phyloP scores from a whole-genome alignment of 2,113 vertebrate species.

The Cinclus cinclus region DNA sequence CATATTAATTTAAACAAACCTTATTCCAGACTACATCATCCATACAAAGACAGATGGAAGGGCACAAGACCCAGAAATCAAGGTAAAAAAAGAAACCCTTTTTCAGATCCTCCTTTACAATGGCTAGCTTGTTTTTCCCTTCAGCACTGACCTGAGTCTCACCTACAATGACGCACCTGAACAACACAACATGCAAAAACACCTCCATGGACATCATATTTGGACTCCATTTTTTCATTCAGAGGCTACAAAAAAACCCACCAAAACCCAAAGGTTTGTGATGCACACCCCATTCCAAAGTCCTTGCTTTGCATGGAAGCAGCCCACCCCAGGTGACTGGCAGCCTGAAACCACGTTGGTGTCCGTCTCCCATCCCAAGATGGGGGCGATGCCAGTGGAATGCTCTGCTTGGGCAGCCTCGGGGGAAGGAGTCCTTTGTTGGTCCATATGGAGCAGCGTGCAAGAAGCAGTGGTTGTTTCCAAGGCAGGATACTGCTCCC shows the following conservation, averaged over 20 bases:
- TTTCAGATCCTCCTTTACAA: neutral
- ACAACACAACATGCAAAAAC: neutral
- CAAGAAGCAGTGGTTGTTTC: neutral
- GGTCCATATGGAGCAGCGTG: rapidly evolving
- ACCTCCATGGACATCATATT: neutral
- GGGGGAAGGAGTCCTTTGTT: neutral
- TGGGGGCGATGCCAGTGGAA: neutral
- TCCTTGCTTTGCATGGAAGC: neutral
- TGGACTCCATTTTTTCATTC: neutral
- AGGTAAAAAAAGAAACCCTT: neutral
- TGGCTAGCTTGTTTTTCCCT: neutral
- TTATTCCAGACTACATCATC: neutral
- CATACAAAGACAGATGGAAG: neutral
- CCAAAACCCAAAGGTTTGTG: neutral
- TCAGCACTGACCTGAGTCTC: neutral
- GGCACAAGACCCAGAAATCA: neutral
- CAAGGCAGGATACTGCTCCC: neutral
- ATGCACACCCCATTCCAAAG: neutral
- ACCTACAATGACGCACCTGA: neutral
- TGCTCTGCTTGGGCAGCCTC: neutral
- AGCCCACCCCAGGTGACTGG: neutral
- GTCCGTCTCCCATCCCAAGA: rapidly evolving
- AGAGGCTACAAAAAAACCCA: neutral
- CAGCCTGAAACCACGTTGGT: neutral
- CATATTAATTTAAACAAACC: constrained; percentile 24